Percentiles rank a stretch among this genome's conserved stretches.
phyloP scores from a whole-genome alignment of 2,113 vertebrate genomes.

The Oreochromis tanganicae region DNA sequence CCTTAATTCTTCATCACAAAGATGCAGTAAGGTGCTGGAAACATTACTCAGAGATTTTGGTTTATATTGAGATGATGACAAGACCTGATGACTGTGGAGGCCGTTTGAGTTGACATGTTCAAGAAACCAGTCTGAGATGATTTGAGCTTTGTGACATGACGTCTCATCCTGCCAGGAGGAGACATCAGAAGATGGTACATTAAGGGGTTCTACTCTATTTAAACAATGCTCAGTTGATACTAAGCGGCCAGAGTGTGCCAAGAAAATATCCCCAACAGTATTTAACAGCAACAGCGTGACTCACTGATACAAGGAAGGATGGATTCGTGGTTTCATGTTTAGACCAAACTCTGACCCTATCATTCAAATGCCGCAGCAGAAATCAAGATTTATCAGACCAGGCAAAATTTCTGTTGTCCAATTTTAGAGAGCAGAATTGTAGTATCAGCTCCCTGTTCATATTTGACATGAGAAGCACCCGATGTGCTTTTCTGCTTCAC shows the following conservation, averaged over 20 bases:
- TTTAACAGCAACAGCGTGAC: background rate
- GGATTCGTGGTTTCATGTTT: background rate
- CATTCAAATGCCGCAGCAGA: background rate
- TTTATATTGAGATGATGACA: background rate
- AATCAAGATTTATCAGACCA: background rate
- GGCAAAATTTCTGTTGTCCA: fast-evolving
- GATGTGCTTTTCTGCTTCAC: background rate
- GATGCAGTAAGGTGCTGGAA: background rate
- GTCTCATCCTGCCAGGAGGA: fast-evolving
- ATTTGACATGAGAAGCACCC: background rate
- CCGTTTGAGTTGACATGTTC: background rate
- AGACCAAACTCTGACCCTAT: background rate
- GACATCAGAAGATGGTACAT: background rate
- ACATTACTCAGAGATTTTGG: background rate
- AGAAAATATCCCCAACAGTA: background rate
- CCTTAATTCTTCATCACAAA: background rate
- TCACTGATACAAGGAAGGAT: background rate
- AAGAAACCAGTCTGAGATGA: background rate
- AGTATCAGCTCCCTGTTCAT: background rate
- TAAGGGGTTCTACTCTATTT: background rate
- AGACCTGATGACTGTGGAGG: background rate
- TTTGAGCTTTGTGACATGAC: background rate
- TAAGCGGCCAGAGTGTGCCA: background rate
- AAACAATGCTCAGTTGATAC: background rate
- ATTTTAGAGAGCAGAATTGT: fast-evolving